phyloP scores from a whole-genome alignment of 37 sponge, comb jelly and placozoan genomes.

The Chondrilla cf. caribensis region DNA sequence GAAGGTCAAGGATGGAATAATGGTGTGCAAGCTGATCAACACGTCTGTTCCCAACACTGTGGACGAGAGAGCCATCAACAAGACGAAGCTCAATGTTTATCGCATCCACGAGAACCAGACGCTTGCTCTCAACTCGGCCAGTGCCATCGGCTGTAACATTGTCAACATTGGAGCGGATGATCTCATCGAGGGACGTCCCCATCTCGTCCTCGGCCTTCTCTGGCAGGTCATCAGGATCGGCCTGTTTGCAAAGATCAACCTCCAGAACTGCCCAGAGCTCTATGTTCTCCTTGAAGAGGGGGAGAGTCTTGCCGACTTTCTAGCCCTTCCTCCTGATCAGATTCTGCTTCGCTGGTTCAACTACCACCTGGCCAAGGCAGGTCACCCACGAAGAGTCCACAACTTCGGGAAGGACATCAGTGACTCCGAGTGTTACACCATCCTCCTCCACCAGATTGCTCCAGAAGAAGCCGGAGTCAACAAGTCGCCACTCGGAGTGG shows the following conservation, averaged over 20 bases:
- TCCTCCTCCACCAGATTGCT: slow-evolving; percentile 85
- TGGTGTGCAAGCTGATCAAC: slow-evolving; percentile 95
- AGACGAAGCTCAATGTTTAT: slow-evolving; percentile 76
- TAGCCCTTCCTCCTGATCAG: slow-evolving; percentile 93
- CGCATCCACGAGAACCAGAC: slow-evolving; percentile 95
- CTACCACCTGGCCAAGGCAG: slow-evolving; percentile 93
- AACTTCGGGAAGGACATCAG: slow-evolving; percentile 69
- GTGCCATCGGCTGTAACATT: slow-evolving; percentile 94
- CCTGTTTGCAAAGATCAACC: slow-evolving; percentile 92
- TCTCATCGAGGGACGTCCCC: slow-evolving; percentile 81
- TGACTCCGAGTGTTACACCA: slow-evolving; percentile 93
- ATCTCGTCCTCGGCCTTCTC: slow-evolving; percentile 87
- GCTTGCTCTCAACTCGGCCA: slow-evolving; percentile 89
- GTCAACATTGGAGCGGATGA: slow-evolving; percentile 96
- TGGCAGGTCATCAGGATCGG: slow-evolving; percentile 92
- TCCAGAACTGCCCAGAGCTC: slow-evolving; percentile 88
- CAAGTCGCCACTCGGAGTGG: slow-evolving; percentile 57
- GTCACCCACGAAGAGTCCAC: slow-evolving; percentile 70
- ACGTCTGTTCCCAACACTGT: slow-evolving; percentile 81
- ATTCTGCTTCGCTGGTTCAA: slow-evolving; percentile 97
- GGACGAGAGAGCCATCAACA: slow-evolving; percentile 94
- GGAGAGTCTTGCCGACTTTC: slow-evolving; percentile 76
- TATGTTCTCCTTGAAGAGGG: slow-evolving; percentile 81
- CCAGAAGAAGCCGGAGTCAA: slow-evolving; percentile 78
- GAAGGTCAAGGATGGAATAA: slow-evolving; percentile 72